These are phyloP conservation scores for Heliconius himera DNA, from an alignment of 1,140 invertebrate species.

Conservation along the genomic window DNA sequence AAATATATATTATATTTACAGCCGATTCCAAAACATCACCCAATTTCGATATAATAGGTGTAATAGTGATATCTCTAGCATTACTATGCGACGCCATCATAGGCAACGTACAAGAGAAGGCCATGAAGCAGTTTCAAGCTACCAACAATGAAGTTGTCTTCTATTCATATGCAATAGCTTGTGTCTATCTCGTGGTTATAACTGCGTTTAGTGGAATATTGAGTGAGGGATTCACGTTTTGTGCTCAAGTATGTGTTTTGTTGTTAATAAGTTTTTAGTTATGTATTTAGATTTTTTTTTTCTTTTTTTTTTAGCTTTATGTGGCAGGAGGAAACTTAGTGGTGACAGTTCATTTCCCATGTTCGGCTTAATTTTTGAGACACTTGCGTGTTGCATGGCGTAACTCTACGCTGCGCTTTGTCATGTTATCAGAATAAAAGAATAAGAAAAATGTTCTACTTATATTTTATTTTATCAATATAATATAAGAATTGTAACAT, in stretches of 20 bases:
- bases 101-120: conserved; percentile 98
- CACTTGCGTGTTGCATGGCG: too few relatives aligned
- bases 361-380: too few relatives aligned
- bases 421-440: too few relatives aligned
- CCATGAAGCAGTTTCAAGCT: conserved; percentile 91
- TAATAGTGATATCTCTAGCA: conserved; percentile 93
- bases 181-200: conserved; percentile 91
- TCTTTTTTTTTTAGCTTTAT: not conserved
- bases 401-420: too few relatives aligned
- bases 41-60: conserved; percentile 91
- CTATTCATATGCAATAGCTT: conserved; percentile 95
- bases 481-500: too few relatives aligned
- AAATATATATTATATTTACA: conserved; percentile 55
- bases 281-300: not conserved
- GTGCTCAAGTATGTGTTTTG: conserved; percentile 84
- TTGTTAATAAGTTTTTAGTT: not conserved
- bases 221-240: conserved; percentile 89
- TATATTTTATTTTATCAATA: too few relatives aligned
- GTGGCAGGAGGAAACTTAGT: too few relatives aligned
- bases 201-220: conserved; percentile 89
- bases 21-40: conserved; percentile 95
- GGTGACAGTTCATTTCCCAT: too few relatives aligned
- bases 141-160: conserved; percentile 96
- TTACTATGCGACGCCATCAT: conserved; percentile 96
- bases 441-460: too few relatives aligned